phyloP scores from a whole-genome alignment of 2,888 invertebrate genomes.

The Cosmia trapezina region DNA sequence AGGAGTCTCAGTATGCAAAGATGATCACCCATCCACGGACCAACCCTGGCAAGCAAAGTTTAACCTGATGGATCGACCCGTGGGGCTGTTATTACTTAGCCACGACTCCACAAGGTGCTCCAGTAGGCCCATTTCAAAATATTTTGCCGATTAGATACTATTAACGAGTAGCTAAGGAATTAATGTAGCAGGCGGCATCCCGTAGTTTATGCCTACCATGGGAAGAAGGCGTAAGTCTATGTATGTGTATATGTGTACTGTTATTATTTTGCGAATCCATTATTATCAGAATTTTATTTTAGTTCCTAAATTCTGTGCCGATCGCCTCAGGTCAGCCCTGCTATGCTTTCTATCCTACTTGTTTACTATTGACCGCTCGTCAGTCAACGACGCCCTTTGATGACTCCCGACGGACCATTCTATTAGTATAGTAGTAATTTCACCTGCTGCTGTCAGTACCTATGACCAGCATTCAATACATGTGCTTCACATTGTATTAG shows the following conservation, averaged over 20 bases:
- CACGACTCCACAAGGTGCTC: too few species aligned
- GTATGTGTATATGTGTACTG: neutral
- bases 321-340: neutral
- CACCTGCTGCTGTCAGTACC: neutral
- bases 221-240: neutral
- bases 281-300: neutral
- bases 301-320: too few species aligned
- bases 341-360: conserved; percentile 2
- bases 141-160: neutral
- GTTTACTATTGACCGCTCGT: conserved; percentile 27
- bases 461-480: too few species aligned
- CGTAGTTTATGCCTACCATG: neutral
- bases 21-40: too few species aligned
- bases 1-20: too few species aligned
- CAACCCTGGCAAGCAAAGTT: too few species aligned
- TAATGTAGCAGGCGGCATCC: neutral
- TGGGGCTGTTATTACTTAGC: too few species aligned
- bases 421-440: conserved; percentile 10
- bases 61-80: too few species aligned
- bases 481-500: too few species aligned
- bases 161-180: neutral
- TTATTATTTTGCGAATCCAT: neutral
- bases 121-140: conserved; percentile 1
- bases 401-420: conserved; percentile 8
- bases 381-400: conserved; percentile 1